Percentiles rank a stretch among this genome's conserved stretches.
Conservation (phyloP, 2,113 vertebrate genomes). For the Corythornis cristatus region DNA sequence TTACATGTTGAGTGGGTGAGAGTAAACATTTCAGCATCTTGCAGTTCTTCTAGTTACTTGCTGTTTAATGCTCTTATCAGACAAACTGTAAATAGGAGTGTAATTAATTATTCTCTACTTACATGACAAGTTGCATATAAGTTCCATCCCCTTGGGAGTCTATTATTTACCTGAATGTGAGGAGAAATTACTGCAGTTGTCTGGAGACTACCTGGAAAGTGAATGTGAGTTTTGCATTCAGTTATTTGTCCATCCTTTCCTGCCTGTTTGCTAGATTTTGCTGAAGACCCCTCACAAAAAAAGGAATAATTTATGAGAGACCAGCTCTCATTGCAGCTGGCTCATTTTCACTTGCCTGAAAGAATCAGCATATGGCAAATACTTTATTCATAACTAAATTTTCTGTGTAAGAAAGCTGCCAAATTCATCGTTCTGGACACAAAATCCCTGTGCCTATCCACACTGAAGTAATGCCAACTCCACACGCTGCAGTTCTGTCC, state of each 20-base stretch:
- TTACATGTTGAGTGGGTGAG: conserved; percentile 53
- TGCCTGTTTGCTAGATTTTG: background rate
- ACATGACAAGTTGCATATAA: conserved; percentile 61
- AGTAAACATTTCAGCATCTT: conserved; percentile 51
- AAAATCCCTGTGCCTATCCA: background rate
- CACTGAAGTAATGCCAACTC: background rate
- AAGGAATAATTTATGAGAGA: background rate
- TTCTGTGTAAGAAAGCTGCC: background rate
- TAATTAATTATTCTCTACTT: conserved; percentile 77
- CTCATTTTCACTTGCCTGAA: background rate
- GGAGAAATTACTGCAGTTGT: conserved; percentile 48
- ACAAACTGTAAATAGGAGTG: conserved; percentile 71
- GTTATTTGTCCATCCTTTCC: background rate
- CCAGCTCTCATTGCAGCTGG: background rate
- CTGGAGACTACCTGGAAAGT: conserved; percentile 29
- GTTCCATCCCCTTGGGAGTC: background rate
- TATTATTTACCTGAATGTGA: conserved; percentile 38
- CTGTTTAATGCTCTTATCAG: conserved; percentile 72
- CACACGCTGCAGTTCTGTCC: background rate
- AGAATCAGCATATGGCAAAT: background rate
- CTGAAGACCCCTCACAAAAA: background rate
- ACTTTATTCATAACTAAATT: background rate
- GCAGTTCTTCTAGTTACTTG: conserved; percentile 59
- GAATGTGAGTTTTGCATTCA: background rate
- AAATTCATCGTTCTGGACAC: background rate